phyloP scores from a whole-genome alignment of 2,113 vertebrate genomes.

The Rhombomys opimus region DNA sequence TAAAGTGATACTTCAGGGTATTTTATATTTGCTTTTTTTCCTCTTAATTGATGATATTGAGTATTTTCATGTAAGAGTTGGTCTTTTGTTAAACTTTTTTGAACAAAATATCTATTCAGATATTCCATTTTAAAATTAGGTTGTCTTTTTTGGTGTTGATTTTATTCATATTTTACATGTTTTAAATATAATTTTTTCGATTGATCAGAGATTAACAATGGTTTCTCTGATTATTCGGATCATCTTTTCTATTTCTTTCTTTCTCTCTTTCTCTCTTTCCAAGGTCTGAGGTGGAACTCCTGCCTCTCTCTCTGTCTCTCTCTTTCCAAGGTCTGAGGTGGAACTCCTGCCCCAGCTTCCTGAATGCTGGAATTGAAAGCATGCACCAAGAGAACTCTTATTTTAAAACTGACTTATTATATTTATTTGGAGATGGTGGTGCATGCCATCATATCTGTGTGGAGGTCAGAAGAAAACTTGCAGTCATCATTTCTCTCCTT shows the following conservation, averaged over 20 bases:
- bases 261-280: background rate
- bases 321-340: background rate
- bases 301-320: too few species aligned
- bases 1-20: accelerated
- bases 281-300: background rate
- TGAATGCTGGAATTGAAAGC: background rate
- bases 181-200: background rate
- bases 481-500: background rate
- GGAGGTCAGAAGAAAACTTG: background rate
- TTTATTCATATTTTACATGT: background rate
- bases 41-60: too few species aligned
- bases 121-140: background rate
- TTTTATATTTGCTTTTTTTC: background rate
- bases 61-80: background rate
- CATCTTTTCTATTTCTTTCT: background rate
- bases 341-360: background rate
- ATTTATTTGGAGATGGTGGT: background rate
- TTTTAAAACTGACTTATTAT: background rate
- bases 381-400: background rate
- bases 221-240: background rate
- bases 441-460: too few species aligned
- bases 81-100: background rate
- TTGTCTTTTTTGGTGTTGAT: background rate
- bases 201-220: background rate
- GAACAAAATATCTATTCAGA: background rate